Percentiles rank a stretch among this genome's conserved stretches.
Evolutionary conservation across 2,888 invertebrate species (phyloP).

Genomic region (Prostheceraeus crozeri): DNA sequence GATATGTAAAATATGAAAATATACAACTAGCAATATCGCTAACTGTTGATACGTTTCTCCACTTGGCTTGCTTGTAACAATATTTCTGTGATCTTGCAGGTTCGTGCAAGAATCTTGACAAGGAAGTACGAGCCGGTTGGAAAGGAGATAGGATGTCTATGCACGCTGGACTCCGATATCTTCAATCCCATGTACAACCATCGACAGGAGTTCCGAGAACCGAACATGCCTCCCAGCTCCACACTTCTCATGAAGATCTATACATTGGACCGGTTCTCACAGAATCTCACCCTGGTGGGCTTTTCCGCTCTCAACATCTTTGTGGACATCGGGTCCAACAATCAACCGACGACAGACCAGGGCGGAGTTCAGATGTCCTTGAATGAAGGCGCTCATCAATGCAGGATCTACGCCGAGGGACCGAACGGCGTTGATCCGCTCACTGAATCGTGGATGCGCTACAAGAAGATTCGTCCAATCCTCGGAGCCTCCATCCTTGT

Average conservation of each 20-base stretch:
- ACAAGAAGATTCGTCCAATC: slow-evolving; percentile 45
- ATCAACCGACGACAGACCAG: slow-evolving; percentile 49
- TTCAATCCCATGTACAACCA: slow-evolving; percentile 53
- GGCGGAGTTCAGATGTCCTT: slow-evolving; percentile 51
- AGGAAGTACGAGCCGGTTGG: slow-evolving; percentile 48
- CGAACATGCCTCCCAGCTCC: slow-evolving; percentile 50
- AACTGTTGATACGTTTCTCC: no score
- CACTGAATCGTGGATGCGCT: slow-evolving; percentile 45
- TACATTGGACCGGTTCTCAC: slow-evolving; percentile 50
- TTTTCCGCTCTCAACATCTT: slow-evolving; percentile 52
- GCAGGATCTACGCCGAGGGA: slow-evolving; percentile 48
- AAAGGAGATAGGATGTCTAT: slow-evolving; percentile 47
- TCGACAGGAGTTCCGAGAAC: slow-evolving; percentile 49
- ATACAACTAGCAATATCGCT: no score
- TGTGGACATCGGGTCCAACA: slow-evolving; percentile 51
- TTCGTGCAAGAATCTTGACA: slow-evolving; percentile 50
- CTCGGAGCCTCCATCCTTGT: slow-evolving; percentile 53
- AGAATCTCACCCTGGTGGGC: slow-evolving; percentile 50
- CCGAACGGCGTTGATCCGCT: slow-evolving; percentile 52
- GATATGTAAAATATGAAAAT: no score
- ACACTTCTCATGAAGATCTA: slow-evolving; percentile 55
- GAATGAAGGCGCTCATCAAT: slow-evolving; percentile 54
- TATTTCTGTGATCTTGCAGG: slow-evolving; percentile 43
- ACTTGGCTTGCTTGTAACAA: no score
- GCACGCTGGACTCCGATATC: slow-evolving; percentile 51